Evolutionary conservation across 2,113 vertebrate genomes (phyloP), one percentile per base, ranked within the genome.

Genomic region (Tachuris rubrigastra): DNA sequence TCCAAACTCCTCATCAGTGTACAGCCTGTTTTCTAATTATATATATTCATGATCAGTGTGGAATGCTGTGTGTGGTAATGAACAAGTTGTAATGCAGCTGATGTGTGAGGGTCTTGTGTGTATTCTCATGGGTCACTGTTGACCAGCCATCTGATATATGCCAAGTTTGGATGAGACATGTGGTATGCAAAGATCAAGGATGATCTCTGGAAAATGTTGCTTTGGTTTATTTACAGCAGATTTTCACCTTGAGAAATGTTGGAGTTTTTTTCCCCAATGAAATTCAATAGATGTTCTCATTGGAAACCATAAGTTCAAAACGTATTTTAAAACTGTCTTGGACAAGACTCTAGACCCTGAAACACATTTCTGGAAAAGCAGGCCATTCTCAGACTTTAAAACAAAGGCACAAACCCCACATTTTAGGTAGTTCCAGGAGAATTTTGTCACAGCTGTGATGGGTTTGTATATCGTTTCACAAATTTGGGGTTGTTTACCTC

Each of bases 11-110:
- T 95, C 65, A 52, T 95, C 90, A 66, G 79, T 15, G 75, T 84
- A 74, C 82, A 90, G 92, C 73, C 66, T 87, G 80, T 89, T 94
- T 89, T 69, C 83, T 93, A 92, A 85, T 94, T 80, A 93, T 94
- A 96, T 92, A 89, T 94, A 95, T 96, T 96, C 95, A 95, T 92
- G 90, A 96, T 95, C 93, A 96, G 85, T 94, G 90, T 52, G 79
- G 83, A 93, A 95, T 96, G 95, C 95, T 96, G 92, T 92, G 92
- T 18, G 78, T 90, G 94, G 90, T 97, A 95, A 94, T 97, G 96
- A 94, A 94, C 89, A 95, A 89, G 94, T 94, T 95, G 89, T 90
- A 90, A 94, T 95, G 90, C 91, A 95, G 91, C 93, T 96, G 85
- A 94, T 92, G 92, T 95, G 85, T 90, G 80, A 96, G 94, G 85